Evolutionary conservation across 64 coral and sea anemone species (phyloP), one percentile per base, ranked within the genome.

Genomic region (Porites australiensis): DNA sequence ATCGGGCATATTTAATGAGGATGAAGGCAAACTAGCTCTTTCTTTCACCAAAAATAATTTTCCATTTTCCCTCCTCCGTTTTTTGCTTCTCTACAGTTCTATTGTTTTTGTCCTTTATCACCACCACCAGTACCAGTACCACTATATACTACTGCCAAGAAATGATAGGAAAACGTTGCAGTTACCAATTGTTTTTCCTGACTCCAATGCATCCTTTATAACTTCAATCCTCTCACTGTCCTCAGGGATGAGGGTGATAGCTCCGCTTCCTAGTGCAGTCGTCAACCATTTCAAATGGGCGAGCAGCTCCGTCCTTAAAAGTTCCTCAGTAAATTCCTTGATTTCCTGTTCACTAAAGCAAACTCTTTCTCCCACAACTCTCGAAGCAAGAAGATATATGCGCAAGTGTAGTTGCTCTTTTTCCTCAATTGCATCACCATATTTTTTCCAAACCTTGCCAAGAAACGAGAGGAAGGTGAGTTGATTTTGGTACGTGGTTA

Each of bases 331-430:
- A 10, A 84, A 68, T 84, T 84, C 62, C 44, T 68, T 50, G 62
- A 84, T 11, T 69, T 84, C 81, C 49, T 84, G 81, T 51, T 50
- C 59, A 68, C 62, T 84, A n/a, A 84, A 84, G 81, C 81, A 84
- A 23, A 21, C 63, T 6, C 62, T 43, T 67, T 10, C 47, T 5
- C 12, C 12, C 63, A 84, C 20, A 16, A 84, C 18, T 10, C 81
- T 44, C 9, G 44, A 8, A 13, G 2, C 51, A 9, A 84, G 46
- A 19, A 69, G 19, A 48, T 83, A 14, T 11, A 84, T 16, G n/a
- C 37, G 47, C 4, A n/a, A 65, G 14, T 21, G 18, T 7, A n/a
- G 44, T 13, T 43, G 3, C 44, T 46, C 61, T 19, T 62, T 10
- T 21, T 76, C 16, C 45, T 13, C 65, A 8, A 65, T 57, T 57